Evolutionary conservation across 2,888 invertebrate species (phyloP), one percentile per base, ranked within the genome.

Genomic region (Subacronicta megacephala): DNA sequence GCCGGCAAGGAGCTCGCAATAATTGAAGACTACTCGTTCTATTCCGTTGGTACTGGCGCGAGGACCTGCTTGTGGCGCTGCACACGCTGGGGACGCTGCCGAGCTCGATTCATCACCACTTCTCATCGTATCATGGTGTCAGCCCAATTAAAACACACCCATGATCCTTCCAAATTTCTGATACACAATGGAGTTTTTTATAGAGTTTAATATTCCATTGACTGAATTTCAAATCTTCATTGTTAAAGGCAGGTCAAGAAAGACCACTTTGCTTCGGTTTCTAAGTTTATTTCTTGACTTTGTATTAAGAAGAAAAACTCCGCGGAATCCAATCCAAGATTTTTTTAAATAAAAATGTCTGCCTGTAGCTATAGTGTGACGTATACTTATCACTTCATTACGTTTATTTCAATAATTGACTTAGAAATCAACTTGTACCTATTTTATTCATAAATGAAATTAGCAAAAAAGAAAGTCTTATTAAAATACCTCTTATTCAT

Each of bases 11-110:
- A 36, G 7, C 18, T 82, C 13, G 78, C 77, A 0, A 10, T 85
- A 7, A 13, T 78, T 0, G 53, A 72, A 4, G 80, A 78, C 0
- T 80, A 72, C 50, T 80, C 81, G 0, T 85, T 74, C 43, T 77
- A 77, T 44, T 67, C 59, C 17, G 55, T 62, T 29, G 45, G 60
- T 29, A 42, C 42, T 9, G 45, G 54, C 1, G 64, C 55, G 9
- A 60, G 7, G 2, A 76, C 71, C 0, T 42, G 54, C 2, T 52
- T 63, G 1, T 84, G 84, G 83, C 49, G 73, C 1, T 84, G 84
- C 46, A 52, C 62, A 6, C 53, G 60, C 12, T 38, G 44, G 47
- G 47, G 54, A 1, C 20, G 42, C n/a, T 73, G 74, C 20, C 72
- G 56, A 6, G 63, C 75, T 0, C 50, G 63, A 13, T 69, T 75